A percentile compares a stretch with the other conserved stretches of the same genome.
phyloP scores from a whole-genome alignment of 2,113 vertebrate species.

The Lanius collurio region DNA sequence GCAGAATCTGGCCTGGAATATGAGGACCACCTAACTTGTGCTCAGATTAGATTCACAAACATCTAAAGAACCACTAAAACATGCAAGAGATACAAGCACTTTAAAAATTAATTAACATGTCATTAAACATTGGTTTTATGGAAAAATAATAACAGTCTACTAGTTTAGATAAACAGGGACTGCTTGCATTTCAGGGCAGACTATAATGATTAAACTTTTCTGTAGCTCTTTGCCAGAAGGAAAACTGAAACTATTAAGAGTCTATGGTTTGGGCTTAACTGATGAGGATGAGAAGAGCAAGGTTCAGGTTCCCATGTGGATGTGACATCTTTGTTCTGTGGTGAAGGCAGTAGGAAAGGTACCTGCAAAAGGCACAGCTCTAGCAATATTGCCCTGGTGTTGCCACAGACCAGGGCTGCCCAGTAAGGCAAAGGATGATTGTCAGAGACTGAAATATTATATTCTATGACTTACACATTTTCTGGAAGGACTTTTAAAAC shows the following conservation, averaged over 20 bases:
- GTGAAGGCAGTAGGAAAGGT: not conserved
- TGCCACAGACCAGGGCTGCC: not conserved
- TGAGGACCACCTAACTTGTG: not conserved
- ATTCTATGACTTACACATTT: too few species aligned
- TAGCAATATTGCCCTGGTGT: not conserved
- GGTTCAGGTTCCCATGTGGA: rapidly evolving
- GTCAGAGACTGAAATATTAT: too few species aligned
- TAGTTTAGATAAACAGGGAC: not conserved
- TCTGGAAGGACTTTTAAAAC: too few species aligned
- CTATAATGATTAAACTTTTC: not conserved
- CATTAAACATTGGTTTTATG: not conserved
- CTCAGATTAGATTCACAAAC: not conserved
- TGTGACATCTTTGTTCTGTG: rapidly evolving
- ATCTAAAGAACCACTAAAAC: not conserved
- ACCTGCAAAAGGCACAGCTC: not conserved
- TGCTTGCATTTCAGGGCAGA: not conserved
- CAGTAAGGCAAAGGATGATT: not conserved
- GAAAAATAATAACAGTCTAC: not conserved
- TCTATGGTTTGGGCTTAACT: not conserved
- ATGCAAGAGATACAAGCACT: not conserved
- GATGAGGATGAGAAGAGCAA: not conserved
- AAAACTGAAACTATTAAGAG: not conserved
- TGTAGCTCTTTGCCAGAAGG: not conserved
- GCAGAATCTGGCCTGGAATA: not conserved
- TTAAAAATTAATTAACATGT: not conserved